Evolutionary conservation across 2,113 vertebrate species (phyloP).

Genomic region (Scytalopus superciliaris): DNA sequence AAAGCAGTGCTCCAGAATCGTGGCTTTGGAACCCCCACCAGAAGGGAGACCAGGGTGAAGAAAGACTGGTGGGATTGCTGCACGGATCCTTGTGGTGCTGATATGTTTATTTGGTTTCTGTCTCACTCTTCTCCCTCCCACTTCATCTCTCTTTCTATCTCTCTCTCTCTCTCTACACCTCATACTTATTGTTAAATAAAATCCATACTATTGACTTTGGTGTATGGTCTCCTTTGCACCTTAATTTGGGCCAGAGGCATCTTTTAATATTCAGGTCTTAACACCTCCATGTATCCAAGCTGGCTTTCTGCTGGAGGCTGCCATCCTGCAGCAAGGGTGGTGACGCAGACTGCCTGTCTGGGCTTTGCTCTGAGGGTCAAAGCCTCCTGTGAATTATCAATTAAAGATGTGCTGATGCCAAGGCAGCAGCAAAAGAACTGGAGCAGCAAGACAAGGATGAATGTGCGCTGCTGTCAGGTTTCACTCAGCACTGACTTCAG

Average conservation of each 20-base stretch:
- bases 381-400: neutral
- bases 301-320: neutral
- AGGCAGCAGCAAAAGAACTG: neutral
- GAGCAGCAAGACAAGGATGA: neutral
- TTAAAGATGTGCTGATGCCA: neutral
- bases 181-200: neutral
- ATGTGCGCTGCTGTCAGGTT: fast-evolving
- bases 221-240: neutral
- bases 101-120: neutral
- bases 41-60: neutral
- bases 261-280: neutral
- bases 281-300: fast-evolving
- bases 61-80: neutral
- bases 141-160: neutral
- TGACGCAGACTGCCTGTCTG: neutral
- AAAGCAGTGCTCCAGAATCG: neutral
- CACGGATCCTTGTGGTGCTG: neutral
- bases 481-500: fast-evolving
- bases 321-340: neutral
- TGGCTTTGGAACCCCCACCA: neutral
- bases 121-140: neutral
- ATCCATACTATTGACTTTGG: neutral
- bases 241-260: neutral
- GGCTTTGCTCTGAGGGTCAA: neutral
- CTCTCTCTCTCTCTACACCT: neutral